Evolutionary conservation across 2,888 invertebrate species (phyloP).

Genomic region (Trichacis sp.): DNA sequence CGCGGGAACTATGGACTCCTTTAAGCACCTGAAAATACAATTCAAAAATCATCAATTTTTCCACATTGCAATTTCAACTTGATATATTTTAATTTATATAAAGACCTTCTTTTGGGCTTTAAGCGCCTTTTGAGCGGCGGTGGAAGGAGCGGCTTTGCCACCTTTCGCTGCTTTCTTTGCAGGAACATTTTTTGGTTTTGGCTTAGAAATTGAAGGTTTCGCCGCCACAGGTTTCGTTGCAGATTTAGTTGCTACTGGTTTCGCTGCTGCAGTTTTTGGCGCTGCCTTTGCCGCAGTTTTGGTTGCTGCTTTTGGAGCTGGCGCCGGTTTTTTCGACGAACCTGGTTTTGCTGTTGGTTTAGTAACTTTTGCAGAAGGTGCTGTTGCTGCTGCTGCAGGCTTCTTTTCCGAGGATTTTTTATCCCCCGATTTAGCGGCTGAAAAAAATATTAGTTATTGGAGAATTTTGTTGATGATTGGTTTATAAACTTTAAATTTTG

Average conservation of each 20-base stretch:
- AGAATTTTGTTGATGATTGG: too few species aligned
- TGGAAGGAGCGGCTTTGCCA: slow-evolving; percentile 70
- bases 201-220: slow-evolving; percentile 55
- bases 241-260: slow-evolving; percentile 58
- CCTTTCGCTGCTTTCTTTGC: slow-evolving; percentile 64
- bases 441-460: too few species aligned
- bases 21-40: slow-evolving; percentile 80
- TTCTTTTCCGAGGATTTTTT: slow-evolving; percentile 69
- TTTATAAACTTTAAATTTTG: too few species aligned
- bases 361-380: slow-evolving; percentile 61
- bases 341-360: slow-evolving; percentile 67
- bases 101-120: slow-evolving; percentile 91
- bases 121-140: slow-evolving; percentile 81
- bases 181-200: slow-evolving; percentile 71
- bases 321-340: slow-evolving; percentile 69
- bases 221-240: slow-evolving; percentile 3
- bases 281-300: slow-evolving; percentile 54
- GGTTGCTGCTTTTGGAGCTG: slow-evolving; percentile 52
- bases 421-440: slow-evolving; percentile 5
- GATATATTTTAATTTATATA: too few species aligned
- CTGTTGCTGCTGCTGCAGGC: slow-evolving; percentile 70
- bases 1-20: slow-evolving; percentile 89
- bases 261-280: slow-evolving; percentile 59
- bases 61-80: too few species aligned
- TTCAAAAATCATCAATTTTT: too few species aligned